A percentile compares a stretch with the other conserved stretches of the same genome.
Conservation (phyloP, 2,888 invertebrate genomes). For the Drosophila mercatorum region DNA sequence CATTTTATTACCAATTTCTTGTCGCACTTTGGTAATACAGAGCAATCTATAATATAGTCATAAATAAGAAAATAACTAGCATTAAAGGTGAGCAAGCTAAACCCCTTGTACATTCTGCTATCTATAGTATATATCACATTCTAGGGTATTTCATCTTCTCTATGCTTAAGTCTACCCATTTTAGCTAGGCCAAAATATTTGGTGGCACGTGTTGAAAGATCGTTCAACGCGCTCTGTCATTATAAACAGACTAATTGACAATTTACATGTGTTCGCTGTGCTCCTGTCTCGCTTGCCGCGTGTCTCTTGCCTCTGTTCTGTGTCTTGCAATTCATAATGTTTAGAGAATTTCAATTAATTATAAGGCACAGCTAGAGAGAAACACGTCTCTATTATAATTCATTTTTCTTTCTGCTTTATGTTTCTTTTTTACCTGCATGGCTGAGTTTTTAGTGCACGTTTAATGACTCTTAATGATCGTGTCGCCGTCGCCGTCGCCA, state of each 20-base stretch:
- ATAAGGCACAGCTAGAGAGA: constrained; percentile 20
- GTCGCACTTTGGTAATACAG: too few species aligned
- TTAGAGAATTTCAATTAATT: constrained; percentile 46
- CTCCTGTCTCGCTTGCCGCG: background rate
- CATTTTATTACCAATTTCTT: background rate
- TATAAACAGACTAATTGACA: constrained; percentile 46
- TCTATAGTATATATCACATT: background rate
- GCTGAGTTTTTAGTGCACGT: constrained; percentile 40
- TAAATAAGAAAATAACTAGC: too few species aligned
- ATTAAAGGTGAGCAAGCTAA: too few species aligned
- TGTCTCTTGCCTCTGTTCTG: constrained; percentile 2
- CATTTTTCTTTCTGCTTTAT: background rate
- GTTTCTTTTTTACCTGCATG: constrained; percentile 26
- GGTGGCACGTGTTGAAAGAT: constrained; percentile 22
- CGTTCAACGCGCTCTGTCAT: constrained; percentile 27
- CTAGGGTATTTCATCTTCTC: background rate
- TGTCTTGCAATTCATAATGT: constrained; percentile 20
- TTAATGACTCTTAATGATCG: constrained; percentile 47
- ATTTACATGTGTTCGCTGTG: constrained; percentile 31
- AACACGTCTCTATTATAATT: constrained; percentile 9
- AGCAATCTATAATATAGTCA: background rate
- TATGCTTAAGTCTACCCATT: too few species aligned
- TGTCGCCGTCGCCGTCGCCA: constrained; percentile 28
- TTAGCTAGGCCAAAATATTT: constrained; percentile 10
- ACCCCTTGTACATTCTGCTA: too few species aligned